phyloP scores from a whole-genome alignment of 2,797 vertebrate genomes.

The Telmatherina bonti region DNA sequence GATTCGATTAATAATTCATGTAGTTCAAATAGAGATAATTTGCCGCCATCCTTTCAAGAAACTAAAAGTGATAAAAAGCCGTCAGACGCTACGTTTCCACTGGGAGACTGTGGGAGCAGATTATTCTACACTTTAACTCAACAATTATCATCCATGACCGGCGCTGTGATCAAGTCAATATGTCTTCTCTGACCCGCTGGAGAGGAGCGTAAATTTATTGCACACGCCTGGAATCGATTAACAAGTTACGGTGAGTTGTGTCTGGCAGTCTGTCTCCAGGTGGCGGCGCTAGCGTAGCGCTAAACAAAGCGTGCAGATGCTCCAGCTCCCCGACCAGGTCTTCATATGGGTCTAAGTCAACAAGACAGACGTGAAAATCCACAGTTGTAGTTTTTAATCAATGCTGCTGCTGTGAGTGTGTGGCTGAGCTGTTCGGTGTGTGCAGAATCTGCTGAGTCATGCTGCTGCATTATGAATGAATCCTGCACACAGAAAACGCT shows the following conservation, averaged over 20 bases:
- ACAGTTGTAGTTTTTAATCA: background rate
- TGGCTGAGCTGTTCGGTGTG: no score
- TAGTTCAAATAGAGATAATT: background rate
- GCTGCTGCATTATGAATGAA: no score
- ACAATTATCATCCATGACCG: slow-evolving; percentile 78
- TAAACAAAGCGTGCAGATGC: background rate
- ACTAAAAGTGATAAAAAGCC: background rate
- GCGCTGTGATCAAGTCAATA: slow-evolving; percentile 75
- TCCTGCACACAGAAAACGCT: no score
- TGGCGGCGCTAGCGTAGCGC: slow-evolving; percentile 52
- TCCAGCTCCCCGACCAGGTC: background rate
- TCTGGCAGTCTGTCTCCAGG: slow-evolving; percentile 27
- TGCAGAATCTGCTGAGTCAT: no score
- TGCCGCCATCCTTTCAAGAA: slow-evolving; percentile 15
- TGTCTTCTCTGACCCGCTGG: slow-evolving; percentile 74
- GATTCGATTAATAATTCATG: background rate
- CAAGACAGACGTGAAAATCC: slow-evolving; percentile 3
- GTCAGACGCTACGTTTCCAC: slow-evolving; percentile 23
- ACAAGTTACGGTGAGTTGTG: slow-evolving; percentile 19
- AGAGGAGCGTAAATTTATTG: slow-evolving; percentile 69
- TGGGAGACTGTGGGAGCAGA: slow-evolving; percentile 47
- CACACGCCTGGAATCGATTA: slow-evolving; percentile 72
- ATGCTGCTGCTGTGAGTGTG: background rate
- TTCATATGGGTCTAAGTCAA: slow-evolving; percentile 2
- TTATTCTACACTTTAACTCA: slow-evolving; percentile 69